phyloP scores from a whole-genome alignment of 2,797 vertebrate species.

The Amphiprion clarkii region DNA sequence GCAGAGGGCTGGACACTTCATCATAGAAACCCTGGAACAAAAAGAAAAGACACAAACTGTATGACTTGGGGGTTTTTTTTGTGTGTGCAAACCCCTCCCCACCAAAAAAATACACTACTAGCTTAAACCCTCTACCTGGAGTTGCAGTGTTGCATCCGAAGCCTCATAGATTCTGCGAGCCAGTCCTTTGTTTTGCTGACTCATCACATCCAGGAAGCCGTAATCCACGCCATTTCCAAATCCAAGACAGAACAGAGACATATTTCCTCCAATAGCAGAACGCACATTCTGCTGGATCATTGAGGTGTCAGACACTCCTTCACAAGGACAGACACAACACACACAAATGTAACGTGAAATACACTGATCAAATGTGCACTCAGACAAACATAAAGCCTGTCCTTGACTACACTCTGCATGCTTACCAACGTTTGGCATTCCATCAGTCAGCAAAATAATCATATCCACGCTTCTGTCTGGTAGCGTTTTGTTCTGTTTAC shows the following conservation, averaged over 20 bases:
- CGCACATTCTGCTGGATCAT: conserved; percentile 85
- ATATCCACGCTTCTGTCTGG: conserved; percentile 85
- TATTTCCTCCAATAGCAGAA: conserved; percentile 79
- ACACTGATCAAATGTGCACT: not conserved
- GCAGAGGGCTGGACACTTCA: conserved; percentile 89
- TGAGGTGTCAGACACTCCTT: conserved; percentile 2
- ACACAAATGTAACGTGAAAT: not conserved
- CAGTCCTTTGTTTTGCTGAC: conserved; percentile 89
- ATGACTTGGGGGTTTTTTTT: not conserved
- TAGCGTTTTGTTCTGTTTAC: conserved; percentile 65
- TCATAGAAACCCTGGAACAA: conserved; percentile 89
- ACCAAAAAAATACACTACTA: no score
- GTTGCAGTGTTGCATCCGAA: conserved; percentile 90
- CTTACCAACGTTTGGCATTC: conserved; percentile 83
- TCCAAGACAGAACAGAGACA: conserved; percentile 91
- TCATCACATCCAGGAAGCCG: conserved; percentile 90
- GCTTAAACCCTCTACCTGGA: conserved; percentile 53
- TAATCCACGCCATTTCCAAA: conserved; percentile 91
- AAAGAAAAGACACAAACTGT: not conserved
- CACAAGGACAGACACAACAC: not conserved
- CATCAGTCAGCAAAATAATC: conserved; percentile 92
- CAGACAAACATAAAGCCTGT: no score
- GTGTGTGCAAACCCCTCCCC: no score
- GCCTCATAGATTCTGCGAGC: conserved; percentile 91
- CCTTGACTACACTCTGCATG: not conserved